phyloP scores from a whole-genome alignment of 2,113 vertebrate genomes.

The Sturnus vulgaris region DNA sequence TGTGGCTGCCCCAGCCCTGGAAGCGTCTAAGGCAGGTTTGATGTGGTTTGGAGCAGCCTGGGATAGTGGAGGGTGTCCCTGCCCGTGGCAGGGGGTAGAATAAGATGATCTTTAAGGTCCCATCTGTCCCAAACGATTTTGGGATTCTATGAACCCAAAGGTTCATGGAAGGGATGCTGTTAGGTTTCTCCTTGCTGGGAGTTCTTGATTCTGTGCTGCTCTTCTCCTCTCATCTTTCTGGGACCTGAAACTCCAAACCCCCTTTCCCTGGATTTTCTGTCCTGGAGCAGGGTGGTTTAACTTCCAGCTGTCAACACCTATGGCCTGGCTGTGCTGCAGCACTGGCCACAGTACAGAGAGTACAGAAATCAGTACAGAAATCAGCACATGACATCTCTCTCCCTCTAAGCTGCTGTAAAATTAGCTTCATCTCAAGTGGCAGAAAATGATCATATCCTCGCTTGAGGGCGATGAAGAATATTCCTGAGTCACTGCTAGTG shows the following conservation, averaged over 20 bases:
- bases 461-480: constrained; percentile 62
- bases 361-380: constrained; percentile 10
- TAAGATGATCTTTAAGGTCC: not conserved
- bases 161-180: not conserved
- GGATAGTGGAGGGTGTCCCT: not conserved
- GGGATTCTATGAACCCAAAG: not conserved
- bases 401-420: constrained; percentile 54
- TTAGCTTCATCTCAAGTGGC: constrained; percentile 65
- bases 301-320: not conserved
- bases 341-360: not conserved
- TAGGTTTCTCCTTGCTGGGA: not conserved
- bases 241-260: not conserved
- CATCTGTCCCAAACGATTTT: not conserved
- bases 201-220: not conserved
- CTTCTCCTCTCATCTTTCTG: not conserved
- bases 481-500: constrained; percentile 60
- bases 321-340: not conserved
- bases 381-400: constrained; percentile 58
- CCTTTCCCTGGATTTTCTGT: not conserved
- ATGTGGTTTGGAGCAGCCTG: fast-evolving
- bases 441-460: constrained; percentile 61
- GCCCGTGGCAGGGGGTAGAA: not conserved
- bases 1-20: not conserved
- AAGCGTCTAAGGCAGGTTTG: not conserved
- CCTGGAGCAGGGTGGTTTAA: fast-evolving